Evolutionary conservation across 1,140 invertebrate species (phyloP).

Genomic region (Camponotus pennsylvanicus): DNA sequence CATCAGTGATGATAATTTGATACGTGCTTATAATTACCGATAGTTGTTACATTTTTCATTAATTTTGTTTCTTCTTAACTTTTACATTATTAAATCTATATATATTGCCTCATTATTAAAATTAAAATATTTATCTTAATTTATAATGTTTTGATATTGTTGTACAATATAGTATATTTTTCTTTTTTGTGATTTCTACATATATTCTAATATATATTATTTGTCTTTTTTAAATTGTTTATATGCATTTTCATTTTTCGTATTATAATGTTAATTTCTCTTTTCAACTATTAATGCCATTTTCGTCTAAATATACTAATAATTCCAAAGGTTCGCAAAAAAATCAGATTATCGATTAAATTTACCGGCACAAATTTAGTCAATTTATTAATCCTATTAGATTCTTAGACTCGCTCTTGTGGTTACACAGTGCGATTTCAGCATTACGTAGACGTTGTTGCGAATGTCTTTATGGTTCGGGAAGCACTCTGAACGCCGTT

Average conservation of each 20-base stretch:
- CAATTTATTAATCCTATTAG: slow-evolving; percentile 30
- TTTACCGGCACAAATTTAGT: not conserved
- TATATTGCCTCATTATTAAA: not conserved
- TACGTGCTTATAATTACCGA: too few relatives aligned
- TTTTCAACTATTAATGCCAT: not conserved
- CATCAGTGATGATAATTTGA: not conserved
- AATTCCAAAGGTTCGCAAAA: not conserved
- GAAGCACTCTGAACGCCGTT: not conserved
- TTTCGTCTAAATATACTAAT: not conserved
- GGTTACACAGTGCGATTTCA: slow-evolving; percentile 29
- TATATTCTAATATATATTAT: not conserved
- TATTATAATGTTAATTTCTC: not conserved
- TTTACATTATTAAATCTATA: too few relatives aligned
- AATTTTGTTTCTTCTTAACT: too few relatives aligned
- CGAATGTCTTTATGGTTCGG: slow-evolving; percentile 40
- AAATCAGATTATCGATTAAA: not conserved
- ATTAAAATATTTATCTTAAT: not conserved
- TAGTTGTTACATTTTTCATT: too few relatives aligned
- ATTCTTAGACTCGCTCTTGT: slow-evolving; percentile 11
- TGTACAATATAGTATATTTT: not conserved
- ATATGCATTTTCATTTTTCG: not conserved
- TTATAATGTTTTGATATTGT: not conserved
- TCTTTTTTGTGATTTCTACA: not conserved
- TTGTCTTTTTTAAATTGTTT: not conserved
- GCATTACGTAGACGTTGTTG: slow-evolving; percentile 19